phyloP scores from a whole-genome alignment of 2,888 invertebrate genomes.

The Epinotia ramella region DNA sequence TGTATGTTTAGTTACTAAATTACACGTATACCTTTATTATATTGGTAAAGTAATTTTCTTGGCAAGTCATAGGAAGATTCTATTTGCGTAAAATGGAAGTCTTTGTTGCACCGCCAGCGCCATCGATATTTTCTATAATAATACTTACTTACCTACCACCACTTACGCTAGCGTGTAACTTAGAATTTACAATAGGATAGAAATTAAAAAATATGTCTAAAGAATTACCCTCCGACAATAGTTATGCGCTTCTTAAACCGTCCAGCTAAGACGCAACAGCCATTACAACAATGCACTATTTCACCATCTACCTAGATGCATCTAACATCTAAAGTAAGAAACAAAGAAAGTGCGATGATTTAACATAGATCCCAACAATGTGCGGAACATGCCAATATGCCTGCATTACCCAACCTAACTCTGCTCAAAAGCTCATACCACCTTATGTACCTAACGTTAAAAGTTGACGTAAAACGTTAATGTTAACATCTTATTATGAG shows the following conservation, averaged over 20 bases:
- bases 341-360: slow-evolving; percentile 57
- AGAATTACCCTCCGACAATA: neutral
- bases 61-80: too few relatives aligned
- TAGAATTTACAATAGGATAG: neutral
- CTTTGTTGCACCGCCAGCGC: too few relatives aligned
- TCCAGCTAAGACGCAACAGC: slow-evolving; percentile 51
- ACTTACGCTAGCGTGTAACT: neutral
- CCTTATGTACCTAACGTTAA: neutral
- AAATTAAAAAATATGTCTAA: neutral
- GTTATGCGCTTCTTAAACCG: neutral
- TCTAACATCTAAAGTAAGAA: slow-evolving; percentile 48
- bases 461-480: neutral
- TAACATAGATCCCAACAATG: slow-evolving; percentile 62
- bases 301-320: slow-evolving; percentile 54
- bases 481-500: too few relatives aligned
- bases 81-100: too few relatives aligned
- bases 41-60: neutral
- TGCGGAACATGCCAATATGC: slow-evolving; percentile 54
- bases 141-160: too few relatives aligned
- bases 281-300: slow-evolving; percentile 54
- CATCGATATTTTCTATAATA: too few relatives aligned
- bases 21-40: neutral
- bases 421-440: neutral
- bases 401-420: slow-evolving; percentile 17
- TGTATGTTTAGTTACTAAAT: neutral